Evolutionary conservation across 2,113 vertebrate genomes (phyloP).

Genomic region (Tragelaphus buxtoni): DNA sequence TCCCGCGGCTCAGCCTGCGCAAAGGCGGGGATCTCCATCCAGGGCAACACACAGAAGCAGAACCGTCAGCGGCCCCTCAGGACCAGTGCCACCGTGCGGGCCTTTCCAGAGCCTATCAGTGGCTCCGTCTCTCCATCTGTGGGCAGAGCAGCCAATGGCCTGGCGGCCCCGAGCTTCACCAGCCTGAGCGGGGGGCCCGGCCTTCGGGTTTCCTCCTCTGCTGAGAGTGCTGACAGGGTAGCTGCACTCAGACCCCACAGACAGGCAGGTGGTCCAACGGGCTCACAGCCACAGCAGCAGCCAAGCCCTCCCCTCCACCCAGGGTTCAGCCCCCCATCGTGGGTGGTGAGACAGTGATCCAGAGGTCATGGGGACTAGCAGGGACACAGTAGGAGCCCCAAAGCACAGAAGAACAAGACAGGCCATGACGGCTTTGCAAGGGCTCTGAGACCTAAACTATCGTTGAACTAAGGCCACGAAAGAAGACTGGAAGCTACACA

Average conservation of each 20-base stretch:
- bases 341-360: not conserved
- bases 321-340: not conserved
- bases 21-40: not conserved
- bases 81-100: not conserved
- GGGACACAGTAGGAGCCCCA: not conserved
- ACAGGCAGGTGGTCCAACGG: not conserved
- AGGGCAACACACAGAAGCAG: not conserved
- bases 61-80: not conserved
- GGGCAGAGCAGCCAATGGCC: not conserved
- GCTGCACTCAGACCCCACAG: not conserved
- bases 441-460: not conserved
- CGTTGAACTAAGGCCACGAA: not conserved
- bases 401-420: not conserved
- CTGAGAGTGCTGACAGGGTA: not conserved
- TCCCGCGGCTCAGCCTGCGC: fast-evolving
- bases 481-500: not conserved
- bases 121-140: not conserved
- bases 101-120: not conserved
- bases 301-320: not conserved
- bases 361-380: no score
- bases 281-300: not conserved
- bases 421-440: not conserved
- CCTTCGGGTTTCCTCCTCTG: not conserved
- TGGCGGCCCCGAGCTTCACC: not conserved
- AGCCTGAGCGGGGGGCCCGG: not conserved